Base-by-base conservation (phyloP, 2,888 invertebrate genomes). In the Apocheima hispidaria region DNA sequence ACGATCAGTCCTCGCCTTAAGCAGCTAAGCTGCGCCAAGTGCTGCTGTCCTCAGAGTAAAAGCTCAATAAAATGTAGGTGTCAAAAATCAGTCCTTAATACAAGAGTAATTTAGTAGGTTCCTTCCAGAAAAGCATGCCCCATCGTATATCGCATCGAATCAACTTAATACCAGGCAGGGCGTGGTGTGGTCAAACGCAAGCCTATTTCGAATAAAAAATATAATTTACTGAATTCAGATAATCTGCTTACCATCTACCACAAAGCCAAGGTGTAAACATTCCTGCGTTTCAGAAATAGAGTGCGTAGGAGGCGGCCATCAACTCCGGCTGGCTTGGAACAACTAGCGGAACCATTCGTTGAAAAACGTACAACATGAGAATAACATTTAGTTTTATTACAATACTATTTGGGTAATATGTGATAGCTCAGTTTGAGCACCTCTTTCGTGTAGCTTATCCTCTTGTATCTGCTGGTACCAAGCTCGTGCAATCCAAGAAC, bases 201-300 rank as follows among this genome's bases (percentile, higher is more conserved):
- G 12, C 2, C 0, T 10, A 16, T 26, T 44, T 28, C 9, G 14
- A 48, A n/a, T 12, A 20, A 20, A 30, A 50, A 26, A 18, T n/a
- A 21, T 7, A 30, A 38, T 46, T 36, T 16, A 21, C 14, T 40
- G 18, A 33, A 33, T 46, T 23, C 38, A 6, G n/a, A 35, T 10
- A 40, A 41, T 36, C 43, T 61, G 16, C 21, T 23, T 30, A 14
- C 50, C 46, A 26, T 20, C 23, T n/a, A 23, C 35, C 46, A 41
- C 40, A 9, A 46, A 41, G 49, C 48, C 4, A 43, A 58, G 58
- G 58, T 53, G 48, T 50, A 54, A 44, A 60, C 60, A 60, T 60
- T 60, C 60, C 43, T 55, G 38, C 3, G 54, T 18, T 44, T 52
- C 43, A 60, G 43, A 60, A 60, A 60, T 60, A 60, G 54, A 54